Evolutionary conservation across 2,888 invertebrate species (phyloP).

Genomic region (Kryphioiulus occultus): DNA sequence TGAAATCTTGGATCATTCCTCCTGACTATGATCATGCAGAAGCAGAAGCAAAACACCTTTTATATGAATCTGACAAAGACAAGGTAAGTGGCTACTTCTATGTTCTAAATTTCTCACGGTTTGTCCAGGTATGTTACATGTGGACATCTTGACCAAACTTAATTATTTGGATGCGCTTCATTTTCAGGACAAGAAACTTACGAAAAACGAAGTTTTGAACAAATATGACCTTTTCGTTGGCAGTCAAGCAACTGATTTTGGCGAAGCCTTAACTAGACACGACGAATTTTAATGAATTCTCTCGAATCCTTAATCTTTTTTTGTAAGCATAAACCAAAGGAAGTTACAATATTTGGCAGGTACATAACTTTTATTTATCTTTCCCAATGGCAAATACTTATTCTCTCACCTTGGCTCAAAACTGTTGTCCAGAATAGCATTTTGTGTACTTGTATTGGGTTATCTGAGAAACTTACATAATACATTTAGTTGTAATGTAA

Average conservation of each 20-base stretch:
- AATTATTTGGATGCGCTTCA: slow-evolving; percentile 17
- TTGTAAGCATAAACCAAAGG: slow-evolving; percentile 33
- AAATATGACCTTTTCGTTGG: slow-evolving; percentile 99
- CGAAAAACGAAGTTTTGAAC: slow-evolving; percentile 86
- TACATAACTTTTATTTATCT: slow-evolving; percentile 9
- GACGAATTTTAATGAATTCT: slow-evolving; percentile 82
- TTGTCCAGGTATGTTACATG: neutral
- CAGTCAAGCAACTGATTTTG: slow-evolving; percentile 98
- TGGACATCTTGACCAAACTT: neutral
- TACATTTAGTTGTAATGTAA: neutral
- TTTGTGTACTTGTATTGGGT: neutral
- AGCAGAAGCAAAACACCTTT: slow-evolving; percentile 93
- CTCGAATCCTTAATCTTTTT: neutral
- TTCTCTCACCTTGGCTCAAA: neutral
- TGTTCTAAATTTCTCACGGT: slow-evolving; percentile 11
- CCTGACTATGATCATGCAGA: slow-evolving; percentile 96
- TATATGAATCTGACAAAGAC: slow-evolving; percentile 92
- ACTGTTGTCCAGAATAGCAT: neutral
- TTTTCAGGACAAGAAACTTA: slow-evolving; percentile 79
- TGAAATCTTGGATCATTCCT: slow-evolving; percentile 90
- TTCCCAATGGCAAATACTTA: neutral
- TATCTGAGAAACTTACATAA: neutral
- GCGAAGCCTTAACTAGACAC: slow-evolving; percentile 92
- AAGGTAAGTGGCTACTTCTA: slow-evolving; percentile 63
- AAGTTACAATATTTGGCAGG: neutral